Percentiles rank a stretch among this genome's conserved stretches.
phyloP scores from a whole-genome alignment of 1,140 invertebrate species.

The Acromyrmex heyeri region DNA sequence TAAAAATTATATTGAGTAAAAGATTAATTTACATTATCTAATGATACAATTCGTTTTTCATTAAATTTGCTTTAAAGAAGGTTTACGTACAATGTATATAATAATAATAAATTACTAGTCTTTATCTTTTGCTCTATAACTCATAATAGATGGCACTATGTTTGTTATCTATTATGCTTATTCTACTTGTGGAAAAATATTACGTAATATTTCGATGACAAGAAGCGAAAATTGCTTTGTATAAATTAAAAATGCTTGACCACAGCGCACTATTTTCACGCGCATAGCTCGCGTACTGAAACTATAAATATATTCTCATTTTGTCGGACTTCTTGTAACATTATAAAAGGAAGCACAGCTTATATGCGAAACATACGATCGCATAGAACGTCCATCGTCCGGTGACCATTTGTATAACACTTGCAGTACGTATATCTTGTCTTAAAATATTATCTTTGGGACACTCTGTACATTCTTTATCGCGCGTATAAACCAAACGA shows the following conservation, averaged over 20 bases:
- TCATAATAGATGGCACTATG: neutral
- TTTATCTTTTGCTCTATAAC: conserved; percentile 9
- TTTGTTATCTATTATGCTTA: neutral
- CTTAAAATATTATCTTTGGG: neutral
- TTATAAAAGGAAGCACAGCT: conserved; percentile 9
- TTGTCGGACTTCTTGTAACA: conserved; percentile 34
- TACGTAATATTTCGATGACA: conserved; percentile 10
- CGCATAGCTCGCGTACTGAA: neutral
- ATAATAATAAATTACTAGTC: neutral
- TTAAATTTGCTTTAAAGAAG: neutral
- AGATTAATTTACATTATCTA: neutral
- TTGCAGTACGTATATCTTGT: neutral
- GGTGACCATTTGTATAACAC: neutral
- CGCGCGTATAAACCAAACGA: neutral
- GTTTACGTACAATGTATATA: neutral
- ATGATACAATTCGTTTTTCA: neutral
- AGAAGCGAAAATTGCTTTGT: conserved; percentile 3
- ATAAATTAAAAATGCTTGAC: conserved; percentile 31
- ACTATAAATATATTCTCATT: conserved; percentile 51
- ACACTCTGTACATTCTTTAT: neutral
- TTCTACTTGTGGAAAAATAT: conserved; percentile 1
- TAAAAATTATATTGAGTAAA: neutral
- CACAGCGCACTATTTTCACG: conserved; percentile 27
- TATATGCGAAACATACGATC: neutral
- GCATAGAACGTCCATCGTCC: neutral